A percentile compares a stretch with the other conserved stretches of the same genome.
These are phyloP conservation scores for Chiloscyllium plagiosum DNA, from an alignment of 2,113 vertebrate species.

Conservation along the genomic window DNA sequence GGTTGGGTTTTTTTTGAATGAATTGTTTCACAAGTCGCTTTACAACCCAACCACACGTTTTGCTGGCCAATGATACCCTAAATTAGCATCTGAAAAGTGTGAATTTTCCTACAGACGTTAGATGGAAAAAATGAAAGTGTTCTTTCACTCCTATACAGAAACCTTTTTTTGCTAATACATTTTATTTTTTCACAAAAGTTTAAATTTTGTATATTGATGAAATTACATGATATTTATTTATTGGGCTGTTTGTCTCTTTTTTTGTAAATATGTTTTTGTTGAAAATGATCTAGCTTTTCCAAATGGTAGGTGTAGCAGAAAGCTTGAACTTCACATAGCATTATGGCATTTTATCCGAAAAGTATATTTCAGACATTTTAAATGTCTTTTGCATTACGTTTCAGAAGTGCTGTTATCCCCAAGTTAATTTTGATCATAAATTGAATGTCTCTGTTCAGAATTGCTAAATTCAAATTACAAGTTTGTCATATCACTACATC, in stretches of 20 bases:
- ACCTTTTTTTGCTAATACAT: not conserved
- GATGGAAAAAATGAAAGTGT: not conserved
- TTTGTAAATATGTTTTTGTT: not conserved
- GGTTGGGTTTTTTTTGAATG: constrained; percentile 45
- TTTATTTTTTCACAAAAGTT: not conserved
- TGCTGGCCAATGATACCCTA: not conserved
- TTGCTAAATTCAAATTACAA: not conserved
- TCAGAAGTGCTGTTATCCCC: not conserved
- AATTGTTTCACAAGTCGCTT: constrained; percentile 33
- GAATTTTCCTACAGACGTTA: not conserved
- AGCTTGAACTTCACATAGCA: not conserved
- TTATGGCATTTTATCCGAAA: not conserved
- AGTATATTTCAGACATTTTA: not conserved
- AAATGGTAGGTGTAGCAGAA: not conserved
- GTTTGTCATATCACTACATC: not conserved
- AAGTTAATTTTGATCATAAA: not conserved
- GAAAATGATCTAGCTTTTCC: not conserved
- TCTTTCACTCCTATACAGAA: not conserved
- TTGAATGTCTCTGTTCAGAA: not conserved
- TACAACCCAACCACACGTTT: not conserved
- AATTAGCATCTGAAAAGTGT: not conserved
- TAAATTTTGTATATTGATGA: not conserved
- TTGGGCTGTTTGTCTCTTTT: not conserved
- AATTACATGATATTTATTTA: not conserved
- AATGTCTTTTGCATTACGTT: not conserved